Evolutionary conservation across 2,113 vertebrate genomes (phyloP), one percentile per base, ranked within the genome.

Genomic region (Phalacrocorax brasilianus): DNA sequence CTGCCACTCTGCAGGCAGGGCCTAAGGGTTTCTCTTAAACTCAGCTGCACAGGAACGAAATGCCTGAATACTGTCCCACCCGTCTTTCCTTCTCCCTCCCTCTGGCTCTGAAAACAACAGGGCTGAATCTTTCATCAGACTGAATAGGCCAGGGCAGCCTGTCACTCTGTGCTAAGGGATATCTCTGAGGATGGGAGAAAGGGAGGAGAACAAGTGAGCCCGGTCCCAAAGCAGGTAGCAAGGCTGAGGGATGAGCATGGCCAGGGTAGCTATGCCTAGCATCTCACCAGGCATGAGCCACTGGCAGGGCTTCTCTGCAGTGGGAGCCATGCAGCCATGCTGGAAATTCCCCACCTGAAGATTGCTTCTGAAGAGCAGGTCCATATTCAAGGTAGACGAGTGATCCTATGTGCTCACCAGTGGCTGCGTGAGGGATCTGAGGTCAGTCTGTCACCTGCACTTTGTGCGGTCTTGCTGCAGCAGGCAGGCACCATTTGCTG

Each of bases 401-500:
- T 8, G 24, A 67, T 30, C 20, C 52, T 35, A 49, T 0, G 1
- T 32, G 19, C 22, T 91, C 9, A 3, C 2, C 1, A 2, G 38
- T 49, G 23, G 11, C 42, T 40, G 45, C 0, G 0, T 18, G 35
- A 45, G 9, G 24, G 26, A 10, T 28, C 42, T 47, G 70, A 87
- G 40, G 21, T 11, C 49, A 73, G 9, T 18, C 30, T 38, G 33
- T 32, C 65, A 77, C 65, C 70, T 38, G 30, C 49, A 47, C 1
- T 2, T 14, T 5, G 0, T 8, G 18, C 1, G 0, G 27, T 33
- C 53, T 40, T 1, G 5, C 53, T 84, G 68, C 45, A 85, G 65
- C 44, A 81, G 70, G 40, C 7, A 4, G 27, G 55, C 7, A 8
- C 12, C 0, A 0, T 11, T 35, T 32, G 5, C 62, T 75, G 32